Evolutionary conservation across 1,140 invertebrate genomes (phyloP).

Genomic region (Panulirus ornatus): DNA sequence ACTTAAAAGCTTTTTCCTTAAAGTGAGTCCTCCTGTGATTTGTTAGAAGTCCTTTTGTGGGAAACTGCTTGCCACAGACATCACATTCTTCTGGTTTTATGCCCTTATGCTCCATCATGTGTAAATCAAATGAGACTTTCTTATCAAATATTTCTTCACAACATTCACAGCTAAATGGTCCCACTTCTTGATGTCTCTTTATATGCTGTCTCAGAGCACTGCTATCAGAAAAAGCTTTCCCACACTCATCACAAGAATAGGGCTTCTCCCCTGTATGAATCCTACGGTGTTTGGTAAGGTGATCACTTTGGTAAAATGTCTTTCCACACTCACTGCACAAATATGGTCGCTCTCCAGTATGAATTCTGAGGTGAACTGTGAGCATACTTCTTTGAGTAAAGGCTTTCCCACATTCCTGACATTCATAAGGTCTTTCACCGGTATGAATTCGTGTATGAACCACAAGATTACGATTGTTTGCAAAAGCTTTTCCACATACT

Average conservation of each 20-base stretch:
- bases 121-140: constrained; percentile 78
- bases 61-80: constrained; percentile 73
- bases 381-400: constrained; percentile 84
- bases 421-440: constrained; percentile 78
- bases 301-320: constrained; percentile 66
- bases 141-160: constrained; percentile 70
- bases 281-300: constrained; percentile 76
- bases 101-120: constrained; percentile 79
- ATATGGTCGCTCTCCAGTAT: constrained; percentile 92
- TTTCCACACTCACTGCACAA: constrained; percentile 81
- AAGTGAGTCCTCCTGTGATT: constrained; percentile 66
- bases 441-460: constrained; percentile 84
- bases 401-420: constrained; percentile 79
- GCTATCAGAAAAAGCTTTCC: constrained; percentile 83
- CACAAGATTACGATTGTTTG: constrained; percentile 77
- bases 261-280: constrained; percentile 69
- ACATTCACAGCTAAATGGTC: constrained; percentile 61
- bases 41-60: constrained; percentile 67
- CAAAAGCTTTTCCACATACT: constrained; percentile 79
- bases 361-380: constrained; percentile 88
- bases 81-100: constrained; percentile 80
- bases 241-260: constrained; percentile 80
- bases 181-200: constrained; percentile 63
- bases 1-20: constrained; percentile 69
- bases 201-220: constrained; percentile 80